Evolutionary conservation across 2,888 invertebrate species (phyloP).

Genomic region (Gnatocerus cornutus): DNA sequence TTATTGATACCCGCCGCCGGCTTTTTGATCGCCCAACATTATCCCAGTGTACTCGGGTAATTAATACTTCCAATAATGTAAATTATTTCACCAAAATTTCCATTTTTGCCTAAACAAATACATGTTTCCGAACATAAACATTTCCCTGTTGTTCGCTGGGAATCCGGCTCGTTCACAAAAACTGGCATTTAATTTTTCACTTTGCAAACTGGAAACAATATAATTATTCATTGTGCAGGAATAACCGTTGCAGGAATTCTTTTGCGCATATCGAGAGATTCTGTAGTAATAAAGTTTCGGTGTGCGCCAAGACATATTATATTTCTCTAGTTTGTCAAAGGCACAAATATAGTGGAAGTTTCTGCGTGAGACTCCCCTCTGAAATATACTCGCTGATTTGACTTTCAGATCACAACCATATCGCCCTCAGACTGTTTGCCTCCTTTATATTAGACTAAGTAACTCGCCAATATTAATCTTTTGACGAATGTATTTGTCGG

Average conservation of each 20-base stretch:
- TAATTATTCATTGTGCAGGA: slow-evolving; percentile 8
- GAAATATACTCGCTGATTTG: slow-evolving; percentile 62
- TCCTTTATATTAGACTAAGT: slow-evolving; percentile 62
- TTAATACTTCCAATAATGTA: too few relatives aligned
- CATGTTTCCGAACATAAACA: slow-evolving; percentile 27
- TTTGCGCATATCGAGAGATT: background rate
- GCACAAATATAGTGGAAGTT: slow-evolving; percentile 57
- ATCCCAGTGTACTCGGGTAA: too few relatives aligned
- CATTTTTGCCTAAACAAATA: slow-evolving; percentile 33
- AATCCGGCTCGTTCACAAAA: slow-evolving; percentile 33
- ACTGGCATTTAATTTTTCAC: slow-evolving; percentile 28
- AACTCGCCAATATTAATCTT: slow-evolving; percentile 62
- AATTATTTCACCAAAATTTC: slow-evolving; percentile 4
- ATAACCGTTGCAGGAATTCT: background rate
- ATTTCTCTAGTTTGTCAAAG: slow-evolving; percentile 51
- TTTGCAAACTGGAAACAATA: slow-evolving; percentile 8
- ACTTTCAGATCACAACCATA: slow-evolving; percentile 63
- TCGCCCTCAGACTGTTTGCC: slow-evolving; percentile 60
- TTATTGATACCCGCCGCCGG: too few relatives aligned
- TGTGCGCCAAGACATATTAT: slow-evolving; percentile 24
- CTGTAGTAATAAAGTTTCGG: background rate
- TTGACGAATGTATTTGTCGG: slow-evolving; percentile 41
- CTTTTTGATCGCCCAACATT: too few relatives aligned
- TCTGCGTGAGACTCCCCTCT: slow-evolving; percentile 57
- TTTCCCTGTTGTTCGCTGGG: slow-evolving; percentile 36